Percentiles rank a stretch among this genome's conserved stretches.
Evolutionary conservation across 1,140 invertebrate species (phyloP).

Genomic region (Drosophila mayri): DNA sequence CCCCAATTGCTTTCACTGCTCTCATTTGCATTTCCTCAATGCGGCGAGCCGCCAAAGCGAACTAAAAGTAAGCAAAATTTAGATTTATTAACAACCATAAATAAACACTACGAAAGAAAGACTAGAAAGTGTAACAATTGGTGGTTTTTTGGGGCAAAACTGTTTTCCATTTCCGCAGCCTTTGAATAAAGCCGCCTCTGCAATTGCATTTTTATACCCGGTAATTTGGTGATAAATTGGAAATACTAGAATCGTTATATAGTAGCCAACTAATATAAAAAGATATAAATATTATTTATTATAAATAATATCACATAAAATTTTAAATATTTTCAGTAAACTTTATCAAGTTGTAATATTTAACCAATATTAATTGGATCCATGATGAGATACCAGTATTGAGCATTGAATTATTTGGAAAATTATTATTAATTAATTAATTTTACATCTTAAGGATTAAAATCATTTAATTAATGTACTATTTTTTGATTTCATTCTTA

Average conservation of each 20-base stretch:
- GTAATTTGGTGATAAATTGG: not conserved
- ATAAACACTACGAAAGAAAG: constrained; percentile 67
- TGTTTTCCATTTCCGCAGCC: constrained; percentile 37
- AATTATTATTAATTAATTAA: too few species aligned
- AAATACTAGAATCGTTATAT: not conserved
- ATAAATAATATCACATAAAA: not conserved
- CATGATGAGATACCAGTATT: too few species aligned
- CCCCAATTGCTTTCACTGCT: constrained; percentile 62
- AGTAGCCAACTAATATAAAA: not conserved
- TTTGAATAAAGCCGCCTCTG: constrained; percentile 51
- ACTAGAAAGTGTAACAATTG: constrained; percentile 41
- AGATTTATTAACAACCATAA: constrained; percentile 82
- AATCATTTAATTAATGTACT: too few species aligned
- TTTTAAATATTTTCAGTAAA: not conserved
- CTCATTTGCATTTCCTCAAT: constrained; percentile 77
- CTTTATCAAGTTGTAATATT: not conserved
- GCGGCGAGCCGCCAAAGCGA: constrained; percentile 70
- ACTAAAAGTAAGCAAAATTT: constrained; percentile 75
- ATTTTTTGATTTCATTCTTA: too few species aligned
- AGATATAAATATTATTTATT: not conserved
- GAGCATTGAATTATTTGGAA: not conserved
- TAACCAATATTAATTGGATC: not conserved
- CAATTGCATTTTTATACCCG: constrained; percentile 51
- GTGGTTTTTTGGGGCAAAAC: constrained; percentile 11
- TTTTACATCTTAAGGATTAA: too few species aligned